These are phyloP conservation scores for Celastrina argiolus DNA, from an alignment of 2,888 invertebrate genomes.

Conservation along the genomic window DNA sequence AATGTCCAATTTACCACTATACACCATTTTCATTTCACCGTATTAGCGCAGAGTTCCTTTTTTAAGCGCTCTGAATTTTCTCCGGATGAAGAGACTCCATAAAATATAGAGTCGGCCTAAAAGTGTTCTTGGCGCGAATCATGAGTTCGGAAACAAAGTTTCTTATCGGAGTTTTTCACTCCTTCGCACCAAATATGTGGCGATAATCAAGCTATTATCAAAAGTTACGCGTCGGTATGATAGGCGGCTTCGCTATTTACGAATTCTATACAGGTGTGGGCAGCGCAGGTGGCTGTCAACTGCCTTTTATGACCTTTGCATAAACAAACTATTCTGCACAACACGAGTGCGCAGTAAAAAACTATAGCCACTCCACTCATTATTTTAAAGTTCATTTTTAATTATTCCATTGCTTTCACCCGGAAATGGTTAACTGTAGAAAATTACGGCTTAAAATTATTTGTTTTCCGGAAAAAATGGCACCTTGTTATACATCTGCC, in stretches of 20 bases:
- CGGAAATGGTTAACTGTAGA: conserved; percentile 15
- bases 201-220: conserved; percentile 6
- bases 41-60: too few species aligned
- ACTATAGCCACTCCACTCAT: not conserved
- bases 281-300: conserved; percentile 66
- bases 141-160: not conserved
- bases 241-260: conserved; percentile 56
- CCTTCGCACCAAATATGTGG: not conserved
- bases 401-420: conserved; percentile 10
- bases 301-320: conserved; percentile 64
- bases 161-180: not conserved
- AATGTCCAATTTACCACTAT: too few species aligned
- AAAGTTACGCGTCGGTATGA: conserved; percentile 39
- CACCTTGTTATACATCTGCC: conserved; percentile 1
- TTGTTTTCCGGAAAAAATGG: conserved; percentile 8
- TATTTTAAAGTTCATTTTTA: conserved; percentile 19
- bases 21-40: too few species aligned
- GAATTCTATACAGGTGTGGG: conserved; percentile 66
- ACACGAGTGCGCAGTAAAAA: not conserved
- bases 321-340: conserved; percentile 52
- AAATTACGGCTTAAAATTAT: conserved; percentile 11
- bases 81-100: too few species aligned
- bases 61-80: too few species aligned
- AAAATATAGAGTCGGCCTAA: too few species aligned
- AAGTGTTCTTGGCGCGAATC: not conserved